These are phyloP conservation scores for Tetragonula carbonaria DNA, from an alignment of 2,888 invertebrate genomes.

Conservation along the genomic window DNA sequence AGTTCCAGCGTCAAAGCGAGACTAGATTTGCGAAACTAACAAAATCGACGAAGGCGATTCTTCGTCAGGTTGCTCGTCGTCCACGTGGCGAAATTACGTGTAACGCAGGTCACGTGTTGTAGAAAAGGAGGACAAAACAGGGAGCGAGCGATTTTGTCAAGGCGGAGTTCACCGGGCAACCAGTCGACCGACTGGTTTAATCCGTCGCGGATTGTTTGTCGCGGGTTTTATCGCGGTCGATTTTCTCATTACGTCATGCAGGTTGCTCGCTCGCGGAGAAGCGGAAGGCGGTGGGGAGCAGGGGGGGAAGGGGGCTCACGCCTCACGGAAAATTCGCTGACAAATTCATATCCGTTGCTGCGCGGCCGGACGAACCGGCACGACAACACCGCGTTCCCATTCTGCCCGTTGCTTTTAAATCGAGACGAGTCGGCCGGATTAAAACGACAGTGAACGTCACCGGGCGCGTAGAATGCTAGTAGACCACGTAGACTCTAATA, in stretches of 20 bases:
- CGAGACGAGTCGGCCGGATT: slow-evolving; percentile 36
- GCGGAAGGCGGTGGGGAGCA: neutral
- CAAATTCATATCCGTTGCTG: slow-evolving; percentile 53
- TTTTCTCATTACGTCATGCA: slow-evolving; percentile 49
- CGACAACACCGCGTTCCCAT: slow-evolving; percentile 52
- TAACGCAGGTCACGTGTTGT: too few relatives aligned
- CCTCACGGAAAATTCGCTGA: slow-evolving; percentile 58
- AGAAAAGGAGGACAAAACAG: neutral
- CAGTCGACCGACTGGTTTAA: slow-evolving; percentile 55
- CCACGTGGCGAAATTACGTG: neutral
- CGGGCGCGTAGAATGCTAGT: slow-evolving; percentile 10
- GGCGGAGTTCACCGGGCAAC: neutral
- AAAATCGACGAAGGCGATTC: slow-evolving; percentile 10
- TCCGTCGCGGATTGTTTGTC: slow-evolving; percentile 51
- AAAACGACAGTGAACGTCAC: slow-evolving; percentile 45
- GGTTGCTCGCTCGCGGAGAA: neutral
- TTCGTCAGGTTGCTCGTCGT: neutral
- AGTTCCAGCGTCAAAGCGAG: too few relatives aligned
- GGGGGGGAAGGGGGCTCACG: neutral
- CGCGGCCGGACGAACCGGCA: slow-evolving; percentile 11
- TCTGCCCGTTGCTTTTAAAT: slow-evolving; percentile 21
- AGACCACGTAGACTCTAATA: slow-evolving; percentile 22
- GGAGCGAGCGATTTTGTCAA: neutral
- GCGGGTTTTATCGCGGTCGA: slow-evolving; percentile 48
- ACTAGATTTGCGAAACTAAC: neutral